Evolutionary conservation across 2,888 invertebrate genomes (phyloP), one percentile per base, ranked within the genome.

Genomic region (Microctonus brassicae): DNA sequence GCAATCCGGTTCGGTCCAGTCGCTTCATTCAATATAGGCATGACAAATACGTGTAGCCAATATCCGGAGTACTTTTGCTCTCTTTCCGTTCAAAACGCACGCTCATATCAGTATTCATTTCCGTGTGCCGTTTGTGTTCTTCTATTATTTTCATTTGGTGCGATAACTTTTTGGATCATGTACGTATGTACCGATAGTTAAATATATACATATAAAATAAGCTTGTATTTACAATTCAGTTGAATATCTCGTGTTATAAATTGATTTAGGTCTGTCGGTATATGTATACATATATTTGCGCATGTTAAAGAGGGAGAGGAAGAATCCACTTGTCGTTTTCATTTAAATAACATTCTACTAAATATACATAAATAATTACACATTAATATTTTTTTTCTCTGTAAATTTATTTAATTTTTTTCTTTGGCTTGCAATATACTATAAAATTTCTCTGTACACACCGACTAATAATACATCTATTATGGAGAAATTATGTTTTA

Each of bases 101-200:
- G 33, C 17, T 47, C 67, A 63, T 58, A 72, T 68, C 67, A 68
- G 67, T 68, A 68, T 72, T 68, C 57, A 72, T 67, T 72, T 72
- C 67, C 72, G 63, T 29, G 62, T 58, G 33, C 47, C 29, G 39
- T 62, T 71, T 55, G n/a, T 64, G 64, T 33, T 71, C 34, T 55
- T 67, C 62, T 72, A 57, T 62, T 52, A 39, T 61, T 71, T 67
- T 71, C 39, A 57, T 66, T 57, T 39, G 39, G 29, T 13, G 47
- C 52, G 17, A 39, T 33, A 57, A 20, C 22, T 33, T 33, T 29
- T 34, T 17, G 58, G 17, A 34, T 13, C 29, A 36, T 11, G 3
- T 9, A 24, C 52, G 13, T 20, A 7, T 11, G n/a, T 7, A 60
- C 9, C 13, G 26, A 58, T 29, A 13, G 3, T 17, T 29, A 26